Conservation (phyloP, 2,888 invertebrate species). For the Cenopis cana region DNA sequence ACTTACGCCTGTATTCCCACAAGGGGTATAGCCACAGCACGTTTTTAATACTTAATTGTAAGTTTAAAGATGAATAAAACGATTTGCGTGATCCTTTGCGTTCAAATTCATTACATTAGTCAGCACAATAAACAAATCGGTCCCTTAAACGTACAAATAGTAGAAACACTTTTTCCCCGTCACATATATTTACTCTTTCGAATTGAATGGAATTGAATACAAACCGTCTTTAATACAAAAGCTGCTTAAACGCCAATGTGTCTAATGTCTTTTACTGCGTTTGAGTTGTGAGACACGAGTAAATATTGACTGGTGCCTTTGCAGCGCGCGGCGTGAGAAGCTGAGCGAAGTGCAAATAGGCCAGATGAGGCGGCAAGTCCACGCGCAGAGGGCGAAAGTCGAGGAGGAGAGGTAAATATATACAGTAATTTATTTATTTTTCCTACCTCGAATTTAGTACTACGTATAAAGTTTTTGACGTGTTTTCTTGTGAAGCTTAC, state of each 20-base stretch:
- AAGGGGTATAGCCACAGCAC: too few relatives aligned
- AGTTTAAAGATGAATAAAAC: too few relatives aligned
- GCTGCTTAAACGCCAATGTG: slow-evolving; percentile 3
- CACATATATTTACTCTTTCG: slow-evolving; percentile 24
- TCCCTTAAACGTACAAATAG: slow-evolving; percentile 25
- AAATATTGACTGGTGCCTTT: slow-evolving; percentile 42
- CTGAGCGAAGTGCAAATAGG: slow-evolving; percentile 92
- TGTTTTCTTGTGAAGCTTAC: too few relatives aligned
- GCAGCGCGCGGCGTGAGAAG: slow-evolving; percentile 87
- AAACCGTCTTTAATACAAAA: background rate
- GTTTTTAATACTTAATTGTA: too few relatives aligned
- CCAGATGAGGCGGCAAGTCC: slow-evolving; percentile 92
- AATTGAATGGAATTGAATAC: background rate
- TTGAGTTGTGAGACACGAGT: background rate
- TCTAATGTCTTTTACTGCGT: background rate
- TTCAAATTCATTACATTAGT: background rate
- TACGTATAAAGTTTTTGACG: too few relatives aligned
- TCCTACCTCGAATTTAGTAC: too few relatives aligned
- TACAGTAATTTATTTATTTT: too few relatives aligned
- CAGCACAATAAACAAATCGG: slow-evolving; percentile 4
- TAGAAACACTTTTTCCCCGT: slow-evolving; percentile 16
- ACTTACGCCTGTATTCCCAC: too few relatives aligned
- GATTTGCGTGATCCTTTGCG: background rate
- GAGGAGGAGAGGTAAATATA: slow-evolving; percentile 91
- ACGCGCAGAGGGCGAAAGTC: slow-evolving; percentile 91